phyloP scores from a whole-genome alignment of 2,113 vertebrate species.

The Ia io region DNA sequence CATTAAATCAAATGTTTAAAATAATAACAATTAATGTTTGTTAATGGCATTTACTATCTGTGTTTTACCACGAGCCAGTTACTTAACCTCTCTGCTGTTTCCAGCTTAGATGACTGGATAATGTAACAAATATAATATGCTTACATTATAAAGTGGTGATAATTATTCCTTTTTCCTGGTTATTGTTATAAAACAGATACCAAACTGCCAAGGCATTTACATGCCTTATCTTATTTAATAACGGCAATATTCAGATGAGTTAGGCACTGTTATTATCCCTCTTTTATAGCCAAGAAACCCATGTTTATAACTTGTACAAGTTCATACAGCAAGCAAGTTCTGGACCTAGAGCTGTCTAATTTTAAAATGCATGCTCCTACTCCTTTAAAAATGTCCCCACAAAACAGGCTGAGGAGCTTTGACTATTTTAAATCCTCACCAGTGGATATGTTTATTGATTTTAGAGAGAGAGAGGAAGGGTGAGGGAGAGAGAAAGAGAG shows the following conservation, averaged over 20 bases:
- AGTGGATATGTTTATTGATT: background rate
- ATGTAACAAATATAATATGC: rapidly evolving
- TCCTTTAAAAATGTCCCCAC: background rate
- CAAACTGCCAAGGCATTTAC: background rate
- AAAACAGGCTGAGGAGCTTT: background rate
- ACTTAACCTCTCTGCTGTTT: background rate
- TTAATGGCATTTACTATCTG: background rate
- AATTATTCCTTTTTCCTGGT: too few relatives aligned
- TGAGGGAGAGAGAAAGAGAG: background rate
- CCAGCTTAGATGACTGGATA: background rate
- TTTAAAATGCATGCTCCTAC: background rate
- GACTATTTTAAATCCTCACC: background rate
- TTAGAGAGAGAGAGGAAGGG: background rate
- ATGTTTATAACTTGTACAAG: background rate
- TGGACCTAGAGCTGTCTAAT: background rate
- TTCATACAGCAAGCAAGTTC: background rate
- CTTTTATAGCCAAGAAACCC: background rate
- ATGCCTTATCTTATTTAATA: background rate
- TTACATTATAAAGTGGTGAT: background rate
- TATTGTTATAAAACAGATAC: background rate
- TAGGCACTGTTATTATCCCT: background rate
- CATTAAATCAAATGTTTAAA: background rate
- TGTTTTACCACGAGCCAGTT: background rate
- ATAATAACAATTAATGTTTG: background rate
- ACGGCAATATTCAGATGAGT: background rate